Conservation (phyloP, 2,113 vertebrate genomes). For the Okapia johnstoni region DNA sequence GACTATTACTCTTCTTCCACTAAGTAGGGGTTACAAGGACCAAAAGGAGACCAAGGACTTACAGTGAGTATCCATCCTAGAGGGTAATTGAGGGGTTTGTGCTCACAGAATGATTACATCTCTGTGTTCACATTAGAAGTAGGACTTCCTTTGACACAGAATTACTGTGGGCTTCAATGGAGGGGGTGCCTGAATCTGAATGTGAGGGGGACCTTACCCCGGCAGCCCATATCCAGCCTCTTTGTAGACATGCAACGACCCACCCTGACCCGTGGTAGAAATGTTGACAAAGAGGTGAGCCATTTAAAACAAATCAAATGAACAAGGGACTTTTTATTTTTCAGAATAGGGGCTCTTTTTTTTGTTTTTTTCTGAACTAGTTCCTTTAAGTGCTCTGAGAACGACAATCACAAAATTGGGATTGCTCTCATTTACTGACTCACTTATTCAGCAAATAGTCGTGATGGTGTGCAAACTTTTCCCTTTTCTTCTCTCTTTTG, state of each 20-base stretch:
- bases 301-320: not conserved
- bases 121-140: not conserved
- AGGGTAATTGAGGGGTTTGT: not conserved
- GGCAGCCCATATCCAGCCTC: not conserved
- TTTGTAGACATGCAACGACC: not conserved
- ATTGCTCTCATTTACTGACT: not conserved
- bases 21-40: conserved; percentile 83
- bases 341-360: not conserved
- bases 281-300: not conserved
- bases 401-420: not conserved
- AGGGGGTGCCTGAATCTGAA: not conserved
- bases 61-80: conserved; percentile 82
- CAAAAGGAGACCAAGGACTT: conserved; percentile 87
- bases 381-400: not conserved
- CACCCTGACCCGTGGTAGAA: not conserved
- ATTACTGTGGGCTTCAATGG: not conserved
- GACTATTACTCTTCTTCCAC: conserved; percentile 12
- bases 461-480: not conserved
- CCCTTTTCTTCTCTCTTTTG: not conserved
- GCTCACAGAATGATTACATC: not conserved
- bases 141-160: not conserved
- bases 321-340: not conserved
- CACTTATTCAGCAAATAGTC: not conserved
- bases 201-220: not conserved
- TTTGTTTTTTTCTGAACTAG: not conserved